A percentile compares a stretch with the other conserved stretches of the same genome.
phyloP scores from a whole-genome alignment of 2,797 vertebrate species.

The Rhinichthys osculus region DNA sequence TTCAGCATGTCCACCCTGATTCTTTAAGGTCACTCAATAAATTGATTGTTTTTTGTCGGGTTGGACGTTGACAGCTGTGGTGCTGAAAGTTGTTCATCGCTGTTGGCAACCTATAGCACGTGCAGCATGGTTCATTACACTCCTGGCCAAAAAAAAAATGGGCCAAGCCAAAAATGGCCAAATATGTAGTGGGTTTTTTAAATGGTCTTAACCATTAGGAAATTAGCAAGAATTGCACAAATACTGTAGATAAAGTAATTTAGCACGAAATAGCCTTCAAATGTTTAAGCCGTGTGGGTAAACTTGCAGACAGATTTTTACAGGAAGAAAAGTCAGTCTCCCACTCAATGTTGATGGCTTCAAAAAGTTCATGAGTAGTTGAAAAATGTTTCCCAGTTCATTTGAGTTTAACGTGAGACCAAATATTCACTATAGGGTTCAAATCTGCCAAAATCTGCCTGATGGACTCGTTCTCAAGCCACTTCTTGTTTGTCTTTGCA shows the following conservation, averaged over 20 bases:
- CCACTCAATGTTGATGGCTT: background rate
- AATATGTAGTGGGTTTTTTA: background rate
- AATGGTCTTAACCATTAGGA: too few species aligned
- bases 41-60: slow-evolving; percentile 5
- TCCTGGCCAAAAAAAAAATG: background rate
- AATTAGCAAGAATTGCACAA: background rate
- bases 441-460: background rate
- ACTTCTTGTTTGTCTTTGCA: background rate
- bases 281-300: background rate
- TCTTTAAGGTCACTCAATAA: slow-evolving; percentile 32
- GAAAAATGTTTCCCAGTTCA: background rate
- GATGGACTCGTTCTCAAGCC: background rate
- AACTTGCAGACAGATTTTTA: background rate
- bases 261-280: background rate
- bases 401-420: background rate
- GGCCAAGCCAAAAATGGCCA: background rate
- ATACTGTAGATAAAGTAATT: background rate
- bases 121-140: background rate
- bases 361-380: background rate
- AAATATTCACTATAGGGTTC: background rate
- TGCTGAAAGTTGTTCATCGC: slow-evolving; percentile 6
- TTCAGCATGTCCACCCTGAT: background rate
- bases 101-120: background rate
- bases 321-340: background rate
- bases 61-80: background rate